Percentiles rank a stretch among this genome's conserved stretches.
Conservation (phyloP, 1,140 invertebrate species). For the Muscidifurax raptorellus region DNA sequence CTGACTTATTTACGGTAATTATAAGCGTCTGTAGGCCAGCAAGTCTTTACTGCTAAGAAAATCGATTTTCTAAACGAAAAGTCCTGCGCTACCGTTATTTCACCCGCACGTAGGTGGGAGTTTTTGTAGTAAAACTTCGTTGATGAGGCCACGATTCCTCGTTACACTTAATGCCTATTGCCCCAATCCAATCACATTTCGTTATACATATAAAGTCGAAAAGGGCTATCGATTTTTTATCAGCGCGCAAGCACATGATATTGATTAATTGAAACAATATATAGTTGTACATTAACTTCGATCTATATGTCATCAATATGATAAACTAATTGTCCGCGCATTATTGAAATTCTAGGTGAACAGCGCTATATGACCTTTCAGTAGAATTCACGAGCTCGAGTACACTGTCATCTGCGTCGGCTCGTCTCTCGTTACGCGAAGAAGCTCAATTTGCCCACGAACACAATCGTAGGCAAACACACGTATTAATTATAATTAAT, state of each 20-base stretch:
- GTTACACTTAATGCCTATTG: neutral
- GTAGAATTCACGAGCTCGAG: neutral
- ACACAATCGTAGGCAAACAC: no score
- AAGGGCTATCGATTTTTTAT: neutral
- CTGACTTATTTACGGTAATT: no score
- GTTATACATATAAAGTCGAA: neutral
- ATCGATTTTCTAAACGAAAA: no score
- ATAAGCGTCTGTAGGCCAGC: no score
- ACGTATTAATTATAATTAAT: slow-evolving; percentile 43
- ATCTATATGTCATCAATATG: no score
- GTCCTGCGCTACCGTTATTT: no score
- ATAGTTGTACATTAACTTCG: no score
- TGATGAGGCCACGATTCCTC: neutral
- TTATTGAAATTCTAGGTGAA: slow-evolving; percentile 27
- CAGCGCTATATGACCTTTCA: no score
- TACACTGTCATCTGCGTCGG: neutral
- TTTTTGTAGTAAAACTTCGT: neutral
- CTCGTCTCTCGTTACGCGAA: neutral
- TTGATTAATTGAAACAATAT: no score
- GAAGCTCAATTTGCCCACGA: neutral
- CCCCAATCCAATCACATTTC: neutral
- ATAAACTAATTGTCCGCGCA: neutral
- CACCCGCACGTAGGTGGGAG: no score
- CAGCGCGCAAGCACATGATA: neutral
- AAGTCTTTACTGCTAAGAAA: no score